Percentiles rank a stretch among this genome's conserved stretches.
Evolutionary conservation across 2,888 invertebrate genomes (phyloP).

Genomic region (Horisme vitalbata): DNA sequence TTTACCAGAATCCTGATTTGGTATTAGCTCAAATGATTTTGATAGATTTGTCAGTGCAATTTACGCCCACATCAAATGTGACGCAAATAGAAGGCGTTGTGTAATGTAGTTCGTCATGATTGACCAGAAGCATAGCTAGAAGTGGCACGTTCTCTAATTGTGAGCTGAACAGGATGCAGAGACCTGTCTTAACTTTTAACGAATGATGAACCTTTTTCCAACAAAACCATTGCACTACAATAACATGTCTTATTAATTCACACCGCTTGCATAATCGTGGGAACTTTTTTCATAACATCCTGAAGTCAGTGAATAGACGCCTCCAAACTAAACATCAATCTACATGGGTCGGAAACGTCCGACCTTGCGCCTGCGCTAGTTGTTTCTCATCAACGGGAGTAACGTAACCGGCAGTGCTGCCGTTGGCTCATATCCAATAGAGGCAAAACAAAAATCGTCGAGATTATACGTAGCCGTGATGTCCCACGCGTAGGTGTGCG

Average conservation of each 20-base stretch:
- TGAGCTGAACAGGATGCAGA: conserved; percentile 25
- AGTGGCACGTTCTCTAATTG: conserved; percentile 26
- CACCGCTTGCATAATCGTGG: too few relatives aligned
- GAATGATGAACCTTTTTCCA: conserved; percentile 28
- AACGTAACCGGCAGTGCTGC: conserved; percentile 48
- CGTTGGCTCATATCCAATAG: conserved; percentile 61
- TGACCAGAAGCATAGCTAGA: conserved; percentile 28
- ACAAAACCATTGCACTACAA: background rate
- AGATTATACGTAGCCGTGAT: conserved; percentile 51
- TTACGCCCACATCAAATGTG: conserved; percentile 20
- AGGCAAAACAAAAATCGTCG: conserved; percentile 56
- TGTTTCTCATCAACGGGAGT: conserved; percentile 55
- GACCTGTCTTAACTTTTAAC: conserved; percentile 39
- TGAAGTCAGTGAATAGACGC: background rate
- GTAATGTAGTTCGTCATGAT: conserved; percentile 34
- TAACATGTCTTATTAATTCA: too few relatives aligned
- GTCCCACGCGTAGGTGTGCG: conserved; percentile 45
- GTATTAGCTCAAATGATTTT: conserved; percentile 17
- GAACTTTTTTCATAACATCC: background rate
- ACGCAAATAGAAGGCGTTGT: conserved; percentile 27
- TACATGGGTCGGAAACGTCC: conserved; percentile 33
- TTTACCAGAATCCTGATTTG: conserved; percentile 9
- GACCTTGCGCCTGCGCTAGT: conserved; percentile 54
- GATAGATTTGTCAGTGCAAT: conserved; percentile 20
- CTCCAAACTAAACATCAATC: conserved; percentile 32